Base-by-base conservation (phyloP, 2,888 invertebrate species). In the Pollenia griseotomentosa region DNA sequence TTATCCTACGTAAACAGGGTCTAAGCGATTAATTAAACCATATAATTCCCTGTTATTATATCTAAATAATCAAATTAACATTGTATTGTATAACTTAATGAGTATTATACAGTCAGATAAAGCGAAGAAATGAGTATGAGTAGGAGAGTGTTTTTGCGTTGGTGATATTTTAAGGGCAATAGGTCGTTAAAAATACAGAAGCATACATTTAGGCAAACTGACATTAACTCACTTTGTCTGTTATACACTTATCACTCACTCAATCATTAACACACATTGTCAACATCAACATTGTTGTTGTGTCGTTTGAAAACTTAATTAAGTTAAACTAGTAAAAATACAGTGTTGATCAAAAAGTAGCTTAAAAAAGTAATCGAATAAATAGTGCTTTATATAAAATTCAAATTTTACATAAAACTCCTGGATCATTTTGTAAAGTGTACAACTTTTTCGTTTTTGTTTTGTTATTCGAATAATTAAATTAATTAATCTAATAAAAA, bases 21-120 rank as follows among this genome's bases (percentile, higher is more conserved):
- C 57, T 86, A 86, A 86, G 84, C 81, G 81, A 87, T 87, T 87
- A 84, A 86, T 86, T 80, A 83, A 77, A 77, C 53, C 80, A 46
- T 81, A 66, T 83, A 86, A 83, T 86, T 71, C 66, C 42, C 53
- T 73, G 78, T 66, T 78, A 66, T 83, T 73, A 59, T 59, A 53
- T 33, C 65, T 33, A 66, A 79, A 33, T 33, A 33, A 83, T 83
- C 59, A 73, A 83, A 79, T 83, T 78, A 78, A 73, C 51, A 59
- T 77, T 63, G 77, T 78, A 53, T 77, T 63, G 77, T 78, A 44
- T 77, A 48, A 11, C 46, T 44, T 48, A 57, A 46, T 19, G 9
- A 53, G 12, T 23, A n/a, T 48, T 42, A 53, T 6, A 61, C 12
- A 51, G 12, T 19, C 19, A 44, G 71, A 44, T 63, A 57, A 55